Evolutionary conservation across 2,797 vertebrate genomes (phyloP).

Genomic region (Neosilurus mollespiculum): DNA sequence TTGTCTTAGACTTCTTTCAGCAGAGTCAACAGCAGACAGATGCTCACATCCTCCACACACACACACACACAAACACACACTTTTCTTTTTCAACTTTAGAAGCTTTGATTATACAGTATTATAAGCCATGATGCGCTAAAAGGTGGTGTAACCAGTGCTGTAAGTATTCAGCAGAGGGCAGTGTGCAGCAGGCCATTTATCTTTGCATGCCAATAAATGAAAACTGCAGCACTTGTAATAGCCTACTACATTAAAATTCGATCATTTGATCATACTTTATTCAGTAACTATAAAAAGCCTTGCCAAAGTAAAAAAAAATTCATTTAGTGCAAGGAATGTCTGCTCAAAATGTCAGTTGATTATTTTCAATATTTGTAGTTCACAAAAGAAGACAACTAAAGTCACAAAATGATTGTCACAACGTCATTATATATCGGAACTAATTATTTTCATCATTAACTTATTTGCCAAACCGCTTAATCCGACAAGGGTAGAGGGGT

Average conservation of each 20-base stretch:
- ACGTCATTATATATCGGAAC: no score
- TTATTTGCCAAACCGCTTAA: no score
- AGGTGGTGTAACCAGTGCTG: background rate
- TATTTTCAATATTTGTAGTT: no score
- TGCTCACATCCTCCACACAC: background rate
- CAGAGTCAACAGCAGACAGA: slow-evolving; percentile 9
- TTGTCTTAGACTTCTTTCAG: slow-evolving; percentile 57
- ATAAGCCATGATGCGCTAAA: background rate
- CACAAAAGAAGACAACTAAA: no score
- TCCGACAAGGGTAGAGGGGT: no score
- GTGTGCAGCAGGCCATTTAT: background rate
- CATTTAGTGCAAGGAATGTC: no score
- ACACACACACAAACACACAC: background rate
- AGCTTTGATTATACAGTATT: background rate
- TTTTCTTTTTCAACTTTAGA: background rate
- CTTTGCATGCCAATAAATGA: background rate
- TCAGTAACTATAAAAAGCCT: background rate
- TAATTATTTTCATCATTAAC: no score
- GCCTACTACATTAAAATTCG: background rate
- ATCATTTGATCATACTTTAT: background rate
- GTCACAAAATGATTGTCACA: no score
- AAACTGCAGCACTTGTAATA: background rate
- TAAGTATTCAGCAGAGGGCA: slow-evolving; percentile 37
- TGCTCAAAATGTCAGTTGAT: no score
- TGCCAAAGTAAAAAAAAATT: no score